Conservation (phyloP, 2,113 vertebrate species). For the Oenanthe oenanthe region DNA sequence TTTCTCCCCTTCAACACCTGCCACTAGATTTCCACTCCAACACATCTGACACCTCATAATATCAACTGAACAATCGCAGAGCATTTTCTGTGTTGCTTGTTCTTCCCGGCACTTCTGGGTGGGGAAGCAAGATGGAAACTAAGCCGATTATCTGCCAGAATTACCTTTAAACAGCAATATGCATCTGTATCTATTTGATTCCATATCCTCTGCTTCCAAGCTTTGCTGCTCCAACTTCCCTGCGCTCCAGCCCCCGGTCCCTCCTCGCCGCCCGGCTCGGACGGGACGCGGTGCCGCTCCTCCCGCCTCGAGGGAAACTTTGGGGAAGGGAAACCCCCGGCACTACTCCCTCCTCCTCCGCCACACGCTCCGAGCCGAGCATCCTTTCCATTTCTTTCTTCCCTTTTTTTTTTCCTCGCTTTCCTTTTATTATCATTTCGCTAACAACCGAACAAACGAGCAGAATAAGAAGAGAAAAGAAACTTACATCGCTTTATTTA, state of each 20-base stretch:
- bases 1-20: neutral
- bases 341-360: neutral
- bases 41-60: neutral
- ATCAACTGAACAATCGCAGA: neutral
- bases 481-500: constrained; percentile 61
- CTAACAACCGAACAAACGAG: neutral
- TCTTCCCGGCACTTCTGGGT: neutral
- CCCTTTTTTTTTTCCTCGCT: neutral
- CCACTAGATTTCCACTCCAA: neutral
- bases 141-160: neutral
- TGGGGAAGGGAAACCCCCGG: neutral
- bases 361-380: neutral
- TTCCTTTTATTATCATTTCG: neutral
- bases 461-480: neutral
- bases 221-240: neutral
- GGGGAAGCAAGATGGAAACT: neutral
- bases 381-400: neutral
- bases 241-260: neutral
- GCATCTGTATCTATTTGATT: rapidly evolving
- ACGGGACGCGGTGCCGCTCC: neutral
- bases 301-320: constrained; percentile 14
- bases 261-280: neutral
- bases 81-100: neutral
- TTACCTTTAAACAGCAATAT: neutral
- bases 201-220: neutral